Base-by-base conservation (phyloP, 2,797 vertebrate genomes). In the Chelmon rostratus region DNA sequence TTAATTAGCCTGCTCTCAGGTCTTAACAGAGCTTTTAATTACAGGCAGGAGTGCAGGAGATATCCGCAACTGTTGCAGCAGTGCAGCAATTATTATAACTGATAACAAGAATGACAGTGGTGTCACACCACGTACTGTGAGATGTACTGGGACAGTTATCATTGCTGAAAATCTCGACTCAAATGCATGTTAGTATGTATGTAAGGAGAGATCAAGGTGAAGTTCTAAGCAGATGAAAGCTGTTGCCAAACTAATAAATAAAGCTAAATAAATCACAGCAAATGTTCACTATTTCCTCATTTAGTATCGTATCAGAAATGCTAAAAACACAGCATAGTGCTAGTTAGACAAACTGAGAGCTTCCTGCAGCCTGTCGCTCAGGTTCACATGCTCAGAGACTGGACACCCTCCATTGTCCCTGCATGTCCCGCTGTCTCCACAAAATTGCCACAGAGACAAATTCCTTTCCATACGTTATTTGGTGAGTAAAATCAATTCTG, bases 401-500 rank as follows among this genome's bases (percentile, higher is more conserved):
- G 12, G 52, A 12, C 18, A 11, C 23, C 12, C 9, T 31, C 9
- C 28, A 5, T 6, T 42, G 13, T 54, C 31, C 31, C 49, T 57
- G 13, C 15, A 10, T 19, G 49, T 21, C 19, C 23, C 18, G 23
- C 21, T 16, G 42, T 52, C 46, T 31, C n/a, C 10, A 44, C 37
- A 62, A 47, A 67, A 76, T 0, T 21, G n/a, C 49, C 5, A 38
- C 38, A 3, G 33, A 59, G 57, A 65, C 13, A 40, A 61, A 53
- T 38, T 68, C 50, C 62, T n/a, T n/a, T 53, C 18, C 28, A 19
- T 65, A 72, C 58, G 23, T 52, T 73, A 69, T 13, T 63, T 8
- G n/a, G 53, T 42, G 56, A 31, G 21, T 31, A 67, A 53, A 67
- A 76, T 73, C 37, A 56, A 46, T 57, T 69, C 54, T 63, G 66